Evolutionary conservation across 2,888 invertebrate genomes (phyloP).

Genomic region (Sycophila texana): DNA sequence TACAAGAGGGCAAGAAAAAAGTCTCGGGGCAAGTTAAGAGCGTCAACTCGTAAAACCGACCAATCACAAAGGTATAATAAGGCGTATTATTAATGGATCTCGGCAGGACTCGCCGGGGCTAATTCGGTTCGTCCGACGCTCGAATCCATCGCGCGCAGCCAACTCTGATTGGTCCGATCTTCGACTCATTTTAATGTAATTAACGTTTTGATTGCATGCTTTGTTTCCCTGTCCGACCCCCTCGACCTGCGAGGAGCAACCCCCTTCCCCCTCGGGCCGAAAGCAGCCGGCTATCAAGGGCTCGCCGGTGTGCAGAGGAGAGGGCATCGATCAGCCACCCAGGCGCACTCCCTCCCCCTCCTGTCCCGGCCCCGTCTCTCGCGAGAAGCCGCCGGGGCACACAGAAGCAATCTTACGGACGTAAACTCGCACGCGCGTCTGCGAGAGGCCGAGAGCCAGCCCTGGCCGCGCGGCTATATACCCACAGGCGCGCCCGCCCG

Average conservation of each 20-base stretch:
- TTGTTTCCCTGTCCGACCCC: conserved; percentile 68
- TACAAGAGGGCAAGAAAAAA: no score
- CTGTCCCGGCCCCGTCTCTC: not conserved
- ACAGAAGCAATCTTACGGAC: conserved; percentile 32
- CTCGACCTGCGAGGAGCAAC: conserved; percentile 40
- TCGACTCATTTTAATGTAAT: conserved; percentile 75
- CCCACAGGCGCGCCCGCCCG: not conserved
- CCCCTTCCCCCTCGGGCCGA: conserved; percentile 45
- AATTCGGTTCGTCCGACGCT: conserved; percentile 17
- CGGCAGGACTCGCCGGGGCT: not conserved
- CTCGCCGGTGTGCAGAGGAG: conserved; percentile 58
- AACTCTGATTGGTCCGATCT: conserved; percentile 71
- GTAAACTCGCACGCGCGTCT: conserved; percentile 19
- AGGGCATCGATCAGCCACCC: conserved; percentile 67
- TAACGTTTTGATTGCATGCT: conserved; percentile 74
- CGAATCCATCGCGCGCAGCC: conserved; percentile 55
- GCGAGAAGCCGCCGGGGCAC: not conserved
- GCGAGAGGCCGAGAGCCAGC: not conserved
- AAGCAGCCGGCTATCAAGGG: conserved; percentile 52
- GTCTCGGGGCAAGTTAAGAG: no score
- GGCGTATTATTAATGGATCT: conserved; percentile 26
- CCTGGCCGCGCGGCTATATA: not conserved
- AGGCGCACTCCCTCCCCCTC: not conserved
- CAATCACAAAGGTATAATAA: conserved; percentile 20
- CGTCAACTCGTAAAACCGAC: no score